A percentile compares a stretch with the other conserved stretches of the same genome.
Evolutionary conservation across 2,797 vertebrate species (phyloP).

Genomic region (Hippopotamyrus pictus): DNA sequence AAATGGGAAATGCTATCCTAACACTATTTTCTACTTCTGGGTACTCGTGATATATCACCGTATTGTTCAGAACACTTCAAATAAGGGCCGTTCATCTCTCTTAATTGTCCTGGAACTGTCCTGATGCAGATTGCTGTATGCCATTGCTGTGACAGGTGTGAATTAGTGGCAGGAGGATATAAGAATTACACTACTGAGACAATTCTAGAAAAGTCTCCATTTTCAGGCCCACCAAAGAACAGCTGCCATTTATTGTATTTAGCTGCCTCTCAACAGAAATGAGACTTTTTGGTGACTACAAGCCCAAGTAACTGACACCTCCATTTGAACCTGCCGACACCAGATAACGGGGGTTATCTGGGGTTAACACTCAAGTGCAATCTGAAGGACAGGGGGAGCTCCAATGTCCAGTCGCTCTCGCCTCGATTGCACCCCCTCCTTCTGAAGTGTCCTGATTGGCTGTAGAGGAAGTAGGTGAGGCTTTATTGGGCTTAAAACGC

Average conservation of each 20-base stretch:
- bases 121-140: background rate
- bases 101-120: background rate
- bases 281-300: background rate
- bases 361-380: background rate
- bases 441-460: background rate
- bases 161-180: background rate
- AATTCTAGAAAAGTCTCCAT: background rate
- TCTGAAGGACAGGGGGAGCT: background rate
- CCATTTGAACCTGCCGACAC: background rate
- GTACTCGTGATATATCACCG: background rate
- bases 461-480: background rate
- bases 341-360: background rate
- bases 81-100: background rate
- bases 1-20: constrained; percentile 11
- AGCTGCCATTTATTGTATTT: background rate
- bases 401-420: background rate
- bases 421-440: background rate
- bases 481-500: background rate
- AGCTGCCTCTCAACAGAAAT: background rate
- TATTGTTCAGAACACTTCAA: background rate
- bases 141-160: background rate
- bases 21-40: background rate
- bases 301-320: background rate
- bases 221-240: background rate
- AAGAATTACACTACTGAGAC: background rate